Evolutionary conservation across 1,140 invertebrate genomes (phyloP), one percentile per base, ranked within the genome.

Genomic region (Bombus superbus): DNA sequence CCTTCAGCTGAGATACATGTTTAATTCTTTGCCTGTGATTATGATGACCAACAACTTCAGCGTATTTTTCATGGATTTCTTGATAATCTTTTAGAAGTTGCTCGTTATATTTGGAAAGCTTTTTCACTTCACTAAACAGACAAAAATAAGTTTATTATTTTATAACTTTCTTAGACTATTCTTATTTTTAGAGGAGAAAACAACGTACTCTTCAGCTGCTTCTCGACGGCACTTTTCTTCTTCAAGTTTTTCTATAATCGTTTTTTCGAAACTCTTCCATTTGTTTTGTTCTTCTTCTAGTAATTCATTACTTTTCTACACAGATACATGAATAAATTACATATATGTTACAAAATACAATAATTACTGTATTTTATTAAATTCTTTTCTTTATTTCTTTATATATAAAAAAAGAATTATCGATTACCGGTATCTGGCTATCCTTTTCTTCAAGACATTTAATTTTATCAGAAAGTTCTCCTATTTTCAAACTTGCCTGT

Each of bases 1-100:
- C 95, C 92, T 97, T 97, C 57, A 97, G 91, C 86, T 96, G 96
- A 8, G 94, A 92, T 18, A 97, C 92, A 85, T 97, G 96, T 83
- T 96, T 96, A 47, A 97, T 97, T 91, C 96, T 97, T 89, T 97
- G 97, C 85, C 96, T 97, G 80, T 96, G 96, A 91, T 97, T 97
- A 81, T 97, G 96, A 89, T 97, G 96, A 6, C 96, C 97, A 13
- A 97, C 91, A 74, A 97, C 91, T 82, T 96, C 95, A 2, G 96
- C 96, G 91, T 97, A 97, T 88, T 97, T 96, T 68, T 95, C 91
- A 32, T 95, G 95, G 53, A 97, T 93, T 85, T 96, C 96, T 68
- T 96, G 92, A 32, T 96, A 94, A 81, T 96, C 95, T 6, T 91
- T 94, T 87, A 85, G 95, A 86, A 90, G 91, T 76, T 84, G 88